These are phyloP conservation scores for Alectura lathami DNA, from an alignment of 2,113 vertebrate genomes.

Conservation along the genomic window DNA sequence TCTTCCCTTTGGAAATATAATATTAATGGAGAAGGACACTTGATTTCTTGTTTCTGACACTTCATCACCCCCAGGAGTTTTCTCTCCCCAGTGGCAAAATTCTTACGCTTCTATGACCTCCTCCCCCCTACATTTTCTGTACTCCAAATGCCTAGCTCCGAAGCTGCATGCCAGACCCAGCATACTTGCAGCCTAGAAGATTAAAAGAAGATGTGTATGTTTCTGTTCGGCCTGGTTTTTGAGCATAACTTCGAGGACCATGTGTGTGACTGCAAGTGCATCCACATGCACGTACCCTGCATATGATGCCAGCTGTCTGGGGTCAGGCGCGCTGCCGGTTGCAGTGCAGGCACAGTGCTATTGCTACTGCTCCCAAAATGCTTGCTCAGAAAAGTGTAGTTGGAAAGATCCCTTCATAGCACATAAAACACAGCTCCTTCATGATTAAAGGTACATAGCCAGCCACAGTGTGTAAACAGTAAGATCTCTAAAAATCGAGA, in stretches of 20 bases:
- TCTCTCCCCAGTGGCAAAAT: background rate
- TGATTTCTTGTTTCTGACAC: background rate
- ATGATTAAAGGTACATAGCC: background rate
- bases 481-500: background rate
- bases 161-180: background rate
- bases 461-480: background rate
- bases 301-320: rapidly evolving
- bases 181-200: background rate
- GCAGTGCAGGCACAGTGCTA: rapidly evolving
- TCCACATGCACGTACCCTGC: rapidly evolving
- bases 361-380: background rate
- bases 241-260: background rate
- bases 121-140: background rate
- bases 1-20: background rate
- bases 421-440: background rate
- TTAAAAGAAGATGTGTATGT: background rate
- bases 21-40: background rate
- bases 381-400: rapidly evolving
- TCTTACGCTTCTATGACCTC: background rate
- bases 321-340: background rate
- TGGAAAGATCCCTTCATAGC: background rate
- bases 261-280: background rate
- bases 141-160: background rate
- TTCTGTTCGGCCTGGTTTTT: background rate
- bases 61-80: background rate